Percentiles rank a stretch among this genome's conserved stretches.
Conservation (phyloP, 2,797 vertebrate genomes). For the Halcyon smyrnensis region DNA sequence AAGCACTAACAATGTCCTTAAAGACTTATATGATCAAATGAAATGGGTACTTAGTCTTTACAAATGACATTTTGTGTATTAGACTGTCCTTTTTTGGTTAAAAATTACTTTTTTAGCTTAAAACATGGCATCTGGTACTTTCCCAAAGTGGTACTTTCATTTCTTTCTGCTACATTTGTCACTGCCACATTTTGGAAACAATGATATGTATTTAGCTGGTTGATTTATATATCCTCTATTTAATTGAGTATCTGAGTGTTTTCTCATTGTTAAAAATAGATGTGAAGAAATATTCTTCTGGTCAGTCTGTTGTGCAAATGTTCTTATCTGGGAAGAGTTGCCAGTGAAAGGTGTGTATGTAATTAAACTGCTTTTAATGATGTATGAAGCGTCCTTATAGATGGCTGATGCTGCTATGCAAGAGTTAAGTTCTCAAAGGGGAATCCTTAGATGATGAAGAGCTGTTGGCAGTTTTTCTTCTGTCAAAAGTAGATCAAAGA, state of each 20-base stretch:
- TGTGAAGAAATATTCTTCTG: background rate
- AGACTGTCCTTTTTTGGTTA: background rate
- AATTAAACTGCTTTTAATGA: background rate
- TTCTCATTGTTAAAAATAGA: background rate
- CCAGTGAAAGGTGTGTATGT: background rate
- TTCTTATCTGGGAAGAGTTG: background rate
- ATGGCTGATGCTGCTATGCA: background rate
- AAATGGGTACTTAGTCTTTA: background rate
- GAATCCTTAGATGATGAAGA: background rate
- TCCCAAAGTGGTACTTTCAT: background rate
- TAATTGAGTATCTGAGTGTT: background rate
- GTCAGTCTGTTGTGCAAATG: background rate
- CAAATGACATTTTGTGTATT: background rate
- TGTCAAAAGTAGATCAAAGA: conserved; percentile 42
- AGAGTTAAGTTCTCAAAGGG: background rate
- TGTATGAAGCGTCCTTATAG: background rate
- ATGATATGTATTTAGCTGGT: background rate
- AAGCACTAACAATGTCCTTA: background rate
- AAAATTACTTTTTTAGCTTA: background rate
- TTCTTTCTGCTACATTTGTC: background rate
- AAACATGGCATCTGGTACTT: background rate
- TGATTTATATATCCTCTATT: background rate
- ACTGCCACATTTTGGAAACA: background rate
- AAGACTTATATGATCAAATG: background rate
- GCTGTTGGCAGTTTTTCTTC: background rate